Conservation (phyloP, 2,888 invertebrate genomes). For the Watsonalla cultraria region DNA sequence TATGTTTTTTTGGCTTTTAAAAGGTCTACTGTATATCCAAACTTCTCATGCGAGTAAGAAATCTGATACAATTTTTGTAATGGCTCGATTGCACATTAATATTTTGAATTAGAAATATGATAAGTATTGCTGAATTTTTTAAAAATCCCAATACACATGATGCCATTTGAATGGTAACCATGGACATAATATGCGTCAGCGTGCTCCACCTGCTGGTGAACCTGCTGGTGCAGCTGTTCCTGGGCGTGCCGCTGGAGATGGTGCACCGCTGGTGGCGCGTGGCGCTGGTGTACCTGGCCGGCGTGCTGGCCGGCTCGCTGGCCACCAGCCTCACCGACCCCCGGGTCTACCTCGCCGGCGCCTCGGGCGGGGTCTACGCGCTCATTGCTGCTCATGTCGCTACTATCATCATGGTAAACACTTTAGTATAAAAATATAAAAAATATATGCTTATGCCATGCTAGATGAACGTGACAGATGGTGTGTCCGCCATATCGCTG, state of each 20-base stretch:
- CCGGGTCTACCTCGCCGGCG: conserved; percentile 90
- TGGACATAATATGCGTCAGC: conserved; percentile 64
- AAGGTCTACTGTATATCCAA: no score
- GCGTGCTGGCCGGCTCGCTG: conserved; percentile 91
- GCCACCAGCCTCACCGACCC: conserved; percentile 91
- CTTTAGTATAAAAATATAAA: not conserved
- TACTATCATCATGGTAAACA: conserved; percentile 89
- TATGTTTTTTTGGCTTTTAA: no score
- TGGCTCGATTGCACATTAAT: no score
- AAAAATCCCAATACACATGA: no score
- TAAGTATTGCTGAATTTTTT: no score
- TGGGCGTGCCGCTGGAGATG: conserved; percentile 97
- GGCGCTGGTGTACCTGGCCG: conserved; percentile 88
- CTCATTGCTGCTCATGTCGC: conserved; percentile 95
- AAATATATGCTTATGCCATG: not conserved
- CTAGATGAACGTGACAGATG: no score
- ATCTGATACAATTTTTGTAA: no score
- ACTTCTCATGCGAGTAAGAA: no score
- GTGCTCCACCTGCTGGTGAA: conserved; percentile 94
- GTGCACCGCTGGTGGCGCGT: conserved; percentile 98
- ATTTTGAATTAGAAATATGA: no score
- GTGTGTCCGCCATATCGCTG: no score
- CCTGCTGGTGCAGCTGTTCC: conserved; percentile 92
- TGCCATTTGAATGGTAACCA: no score
- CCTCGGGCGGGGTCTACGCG: conserved; percentile 97